Conservation (phyloP, 2,888 invertebrate genomes). For the Proisotoma minuta region DNA sequence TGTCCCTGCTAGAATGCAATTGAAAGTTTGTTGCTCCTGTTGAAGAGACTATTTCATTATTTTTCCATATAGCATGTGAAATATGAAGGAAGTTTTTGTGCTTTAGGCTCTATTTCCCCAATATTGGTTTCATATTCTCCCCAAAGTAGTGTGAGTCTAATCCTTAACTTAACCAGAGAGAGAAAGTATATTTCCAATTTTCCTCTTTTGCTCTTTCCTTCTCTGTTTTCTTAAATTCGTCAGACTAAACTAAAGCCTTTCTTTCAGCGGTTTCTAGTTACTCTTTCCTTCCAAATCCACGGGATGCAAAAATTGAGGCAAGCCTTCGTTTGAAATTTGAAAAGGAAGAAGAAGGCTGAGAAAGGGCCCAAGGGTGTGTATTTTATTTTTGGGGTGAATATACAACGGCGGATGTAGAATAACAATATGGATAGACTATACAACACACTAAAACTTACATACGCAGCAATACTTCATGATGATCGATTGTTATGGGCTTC, state of each 20-base stretch:
- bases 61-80: too few species aligned
- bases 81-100: neutral
- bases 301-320: neutral
- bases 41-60: too few species aligned
- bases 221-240: neutral
- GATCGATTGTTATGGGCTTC: slow-evolving; percentile 1
- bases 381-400: slow-evolving; percentile 1
- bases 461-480: neutral
- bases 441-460: too few species aligned
- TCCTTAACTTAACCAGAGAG: neutral
- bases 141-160: too few species aligned
- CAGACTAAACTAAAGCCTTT: neutral
- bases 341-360: neutral
- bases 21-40: too few species aligned
- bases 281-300: neutral
- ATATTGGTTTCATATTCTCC: neutral
- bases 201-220: neutral
- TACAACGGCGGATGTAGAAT: neutral
- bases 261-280: neutral
- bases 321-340: slow-evolving; percentile 2
- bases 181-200: slow-evolving; percentile 4
- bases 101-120: neutral
- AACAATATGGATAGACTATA: neutral
- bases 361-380: slow-evolving; percentile 1
- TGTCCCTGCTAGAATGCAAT: too few species aligned